phyloP scores from a whole-genome alignment of 1,140 invertebrate genomes.

The Pseudobourletiella spinata region DNA sequence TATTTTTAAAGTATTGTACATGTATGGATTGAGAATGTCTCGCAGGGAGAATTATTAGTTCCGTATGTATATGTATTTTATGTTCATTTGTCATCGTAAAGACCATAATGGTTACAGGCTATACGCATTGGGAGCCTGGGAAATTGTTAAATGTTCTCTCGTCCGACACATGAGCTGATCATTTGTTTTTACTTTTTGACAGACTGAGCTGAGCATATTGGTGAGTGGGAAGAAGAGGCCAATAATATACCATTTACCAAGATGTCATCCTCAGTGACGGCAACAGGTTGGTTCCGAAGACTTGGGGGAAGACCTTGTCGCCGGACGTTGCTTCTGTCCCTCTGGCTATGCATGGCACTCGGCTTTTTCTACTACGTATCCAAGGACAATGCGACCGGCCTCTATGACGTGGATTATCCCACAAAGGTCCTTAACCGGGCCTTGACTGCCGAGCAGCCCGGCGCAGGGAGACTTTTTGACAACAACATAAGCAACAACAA shows the following conservation, averaged over 20 bases:
- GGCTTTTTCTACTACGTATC: slow-evolving; percentile 32
- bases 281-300: slow-evolving; percentile 13
- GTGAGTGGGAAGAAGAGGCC: neutral
- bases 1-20: no score
- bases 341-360: slow-evolving; percentile 35
- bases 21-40: no score
- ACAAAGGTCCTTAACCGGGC: neutral
- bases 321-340: slow-evolving; percentile 20
- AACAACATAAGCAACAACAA: neutral
- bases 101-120: neutral
- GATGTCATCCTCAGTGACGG: neutral
- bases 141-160: neutral
- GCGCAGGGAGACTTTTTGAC: neutral
- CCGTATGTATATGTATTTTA: no score
- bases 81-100: no score
- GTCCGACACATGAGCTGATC: neutral
- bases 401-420: neutral
- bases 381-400: slow-evolving; percentile 2
- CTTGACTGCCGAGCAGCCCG: neutral
- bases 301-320: slow-evolving; percentile 21
- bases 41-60: no score
- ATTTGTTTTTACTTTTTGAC: neutral
- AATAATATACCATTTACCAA: neutral
- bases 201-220: no score
- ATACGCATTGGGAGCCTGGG: neutral